phyloP scores from a whole-genome alignment of 2,888 invertebrate species.

The Pseudococcus viburni region DNA sequence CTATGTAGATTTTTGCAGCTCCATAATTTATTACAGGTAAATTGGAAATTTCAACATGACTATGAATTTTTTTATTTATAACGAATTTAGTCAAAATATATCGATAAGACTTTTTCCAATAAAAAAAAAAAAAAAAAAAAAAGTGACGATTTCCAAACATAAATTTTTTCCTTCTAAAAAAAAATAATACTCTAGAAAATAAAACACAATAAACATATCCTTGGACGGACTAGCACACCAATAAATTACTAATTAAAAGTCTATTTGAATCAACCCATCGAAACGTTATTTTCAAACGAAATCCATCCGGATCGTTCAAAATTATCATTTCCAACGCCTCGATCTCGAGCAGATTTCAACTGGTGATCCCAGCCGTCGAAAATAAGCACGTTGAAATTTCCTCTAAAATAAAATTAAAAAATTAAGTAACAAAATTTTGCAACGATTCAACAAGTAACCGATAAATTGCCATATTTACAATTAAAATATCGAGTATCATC shows the following conservation, averaged over 20 bases:
- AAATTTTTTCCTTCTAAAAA: neutral
- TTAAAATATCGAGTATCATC: neutral
- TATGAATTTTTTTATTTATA: neutral
- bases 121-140: neutral
- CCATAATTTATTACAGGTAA: neutral
- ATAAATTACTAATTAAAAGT: constrained; percentile 9
- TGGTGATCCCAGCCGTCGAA: too few relatives aligned
- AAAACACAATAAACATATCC: neutral
- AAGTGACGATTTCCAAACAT: neutral
- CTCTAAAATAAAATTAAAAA: constrained; percentile 6
- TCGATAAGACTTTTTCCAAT: neutral
- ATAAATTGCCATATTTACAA: constrained; percentile 19
- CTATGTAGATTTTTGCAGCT: neutral
- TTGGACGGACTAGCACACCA: constrained; percentile 48
- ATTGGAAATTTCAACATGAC: constrained; percentile 46
- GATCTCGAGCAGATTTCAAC: too few relatives aligned
- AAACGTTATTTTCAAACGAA: neutral
- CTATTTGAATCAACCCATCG: neutral
- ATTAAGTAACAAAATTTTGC: constrained; percentile 44
- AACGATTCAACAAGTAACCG: neutral
- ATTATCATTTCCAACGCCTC: neutral
- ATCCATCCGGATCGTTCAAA: neutral
- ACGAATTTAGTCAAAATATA: neutral
- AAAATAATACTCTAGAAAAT: neutral
- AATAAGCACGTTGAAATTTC: constrained; percentile 40